Evolutionary conservation across 1,140 invertebrate species (phyloP), one percentile per base, ranked within the genome.

Genomic region (Drosophila obscura): DNA sequence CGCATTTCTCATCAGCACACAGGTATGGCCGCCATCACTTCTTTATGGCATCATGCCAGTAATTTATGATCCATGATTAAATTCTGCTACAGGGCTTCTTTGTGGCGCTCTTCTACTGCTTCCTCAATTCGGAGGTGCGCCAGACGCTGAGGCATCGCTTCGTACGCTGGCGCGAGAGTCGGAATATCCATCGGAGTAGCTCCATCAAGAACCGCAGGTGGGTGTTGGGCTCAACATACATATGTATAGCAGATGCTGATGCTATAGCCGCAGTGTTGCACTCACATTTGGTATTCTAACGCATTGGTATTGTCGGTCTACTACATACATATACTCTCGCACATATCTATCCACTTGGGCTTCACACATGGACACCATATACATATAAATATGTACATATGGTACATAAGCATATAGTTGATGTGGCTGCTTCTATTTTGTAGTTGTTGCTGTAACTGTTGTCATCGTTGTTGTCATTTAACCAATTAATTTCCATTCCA

Each of bases 41-140:
- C 4, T 1, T 60, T 2, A 0, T 2, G 1, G 16, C 5, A 39
- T 22, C 16, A 8, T 19, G 5, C 0, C 8, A 0, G 28, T 13
- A 24, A 13, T 13, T 7, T 13, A 39, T 45, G 22, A 13, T 13
- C 5, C n/a, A 39, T 45, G 22, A 24, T 44, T 24, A 49, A 9
- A 19, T 16, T 52, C 7, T 11, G n/a, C 15, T 58, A 0, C 7
- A 92, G 91, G 97, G 97, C 48, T 95, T 97, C 81, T 95, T 95
- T 39, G 96, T 98, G 43, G 96, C 96, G 7, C 90, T 98, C 15
- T 96, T 98, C 91, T 98, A 97, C 92, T 98, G 97, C 92, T 98
- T 98, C 92, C 94, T 98, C 41, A 98, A 98, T 92, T 96, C 96
- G 0, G 97, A 98, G 92, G 97, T 99, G 9, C 95, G 96, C 48